These are phyloP conservation scores for Rynchops niger DNA, from an alignment of 2,113 vertebrate genomes.

Conservation along the genomic window DNA sequence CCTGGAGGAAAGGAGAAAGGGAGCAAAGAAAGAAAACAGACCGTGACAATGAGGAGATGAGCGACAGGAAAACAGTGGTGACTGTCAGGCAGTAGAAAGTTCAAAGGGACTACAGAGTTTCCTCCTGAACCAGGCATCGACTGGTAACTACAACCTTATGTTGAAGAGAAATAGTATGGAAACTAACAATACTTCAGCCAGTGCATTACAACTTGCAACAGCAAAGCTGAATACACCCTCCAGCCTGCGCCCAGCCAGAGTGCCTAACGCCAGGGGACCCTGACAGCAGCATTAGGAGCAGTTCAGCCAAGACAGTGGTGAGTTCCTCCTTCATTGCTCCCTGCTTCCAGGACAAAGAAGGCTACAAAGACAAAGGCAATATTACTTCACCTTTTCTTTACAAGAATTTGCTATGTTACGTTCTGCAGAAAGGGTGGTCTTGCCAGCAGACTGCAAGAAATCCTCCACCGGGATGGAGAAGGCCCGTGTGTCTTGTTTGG, in stretches of 20 bases:
- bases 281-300: accelerated
- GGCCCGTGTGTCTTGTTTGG: neutral
- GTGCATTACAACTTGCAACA: neutral
- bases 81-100: neutral
- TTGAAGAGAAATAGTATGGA: neutral
- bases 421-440: neutral
- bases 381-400: neutral
- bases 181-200: neutral
- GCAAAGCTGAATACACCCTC: neutral
- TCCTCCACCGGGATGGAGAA: neutral
- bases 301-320: neutral
- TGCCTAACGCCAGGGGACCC: accelerated
- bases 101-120: neutral
- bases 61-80: neutral
- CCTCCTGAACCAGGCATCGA: accelerated
- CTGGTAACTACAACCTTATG: neutral
- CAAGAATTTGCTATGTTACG: neutral
- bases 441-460: neutral
- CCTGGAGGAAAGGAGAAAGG: neutral
- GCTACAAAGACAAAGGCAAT: neutral
- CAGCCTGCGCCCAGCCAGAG: neutral
- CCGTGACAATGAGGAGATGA: neutral
- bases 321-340: neutral
- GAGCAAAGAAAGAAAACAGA: neutral
- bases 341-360: neutral